Conservation (phyloP, 2,797 vertebrate species). For the Coregonus ussuriensis region DNA sequence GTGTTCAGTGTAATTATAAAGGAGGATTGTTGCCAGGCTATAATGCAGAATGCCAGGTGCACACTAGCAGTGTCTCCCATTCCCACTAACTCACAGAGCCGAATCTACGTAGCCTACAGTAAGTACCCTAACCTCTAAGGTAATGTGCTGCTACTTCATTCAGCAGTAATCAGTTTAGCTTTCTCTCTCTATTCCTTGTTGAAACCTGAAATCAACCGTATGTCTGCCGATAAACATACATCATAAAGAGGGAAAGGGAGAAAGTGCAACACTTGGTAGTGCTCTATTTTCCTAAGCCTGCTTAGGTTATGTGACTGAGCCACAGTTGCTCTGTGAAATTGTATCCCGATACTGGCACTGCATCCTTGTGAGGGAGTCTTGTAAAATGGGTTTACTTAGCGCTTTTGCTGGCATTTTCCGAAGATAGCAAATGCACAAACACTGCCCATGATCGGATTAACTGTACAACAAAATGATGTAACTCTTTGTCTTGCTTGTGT, state of each 20-base stretch:
- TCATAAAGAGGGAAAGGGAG: conserved; percentile 40
- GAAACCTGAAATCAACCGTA: conserved; percentile 58
- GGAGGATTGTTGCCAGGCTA: conserved; percentile 77
- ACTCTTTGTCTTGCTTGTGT: conserved; percentile 84
- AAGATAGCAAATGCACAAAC: conserved; percentile 83
- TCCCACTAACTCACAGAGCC: conserved; percentile 72
- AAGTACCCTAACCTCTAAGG: neutral
- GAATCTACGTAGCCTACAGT: conserved; percentile 68
- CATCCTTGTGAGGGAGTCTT: conserved; percentile 82
- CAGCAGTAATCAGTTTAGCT: conserved; percentile 67
- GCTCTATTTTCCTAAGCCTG: conserved; percentile 78
- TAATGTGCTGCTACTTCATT: neutral
- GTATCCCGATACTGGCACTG: conserved; percentile 80
- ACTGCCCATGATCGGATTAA: conserved; percentile 84
- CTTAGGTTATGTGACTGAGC: conserved; percentile 82
- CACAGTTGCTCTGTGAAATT: conserved; percentile 81
- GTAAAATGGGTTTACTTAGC: conserved; percentile 85
- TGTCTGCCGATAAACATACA: conserved; percentile 55
- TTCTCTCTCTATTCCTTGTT: conserved; percentile 48
- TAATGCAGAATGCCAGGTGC: conserved; percentile 75
- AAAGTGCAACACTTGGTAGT: conserved; percentile 76
- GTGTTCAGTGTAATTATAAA: conserved; percentile 81
- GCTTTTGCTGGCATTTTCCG: conserved; percentile 81
- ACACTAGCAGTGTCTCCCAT: conserved; percentile 75
- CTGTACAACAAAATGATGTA: conserved; percentile 82